These are phyloP conservation scores for Colletes gigas DNA, from an alignment of 1,140 invertebrate genomes.

Conservation along the genomic window DNA sequence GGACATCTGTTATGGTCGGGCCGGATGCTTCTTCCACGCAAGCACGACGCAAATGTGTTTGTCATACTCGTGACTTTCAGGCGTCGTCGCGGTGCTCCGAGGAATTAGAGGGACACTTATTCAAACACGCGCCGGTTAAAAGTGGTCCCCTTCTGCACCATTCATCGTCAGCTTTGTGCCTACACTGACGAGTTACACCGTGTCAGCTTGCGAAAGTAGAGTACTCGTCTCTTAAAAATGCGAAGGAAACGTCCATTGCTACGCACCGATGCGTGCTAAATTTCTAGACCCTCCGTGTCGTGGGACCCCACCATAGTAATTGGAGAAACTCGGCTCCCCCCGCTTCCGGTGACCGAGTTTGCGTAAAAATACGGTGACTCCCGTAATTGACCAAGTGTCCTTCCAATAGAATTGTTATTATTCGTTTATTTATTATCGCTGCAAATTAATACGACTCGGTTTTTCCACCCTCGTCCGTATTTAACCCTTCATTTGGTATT, in stretches of 20 bases:
- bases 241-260: conserved; percentile 36
- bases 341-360: conserved; percentile 11
- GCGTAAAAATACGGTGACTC: not conserved
- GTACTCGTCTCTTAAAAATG: conserved; percentile 15
- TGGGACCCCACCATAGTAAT: not conserved
- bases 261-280: conserved; percentile 51
- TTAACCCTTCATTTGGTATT: conserved; percentile 1
- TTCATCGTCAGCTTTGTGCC: conserved; percentile 53
- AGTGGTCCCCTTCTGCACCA: conserved; percentile 38
- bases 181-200: conserved; percentile 53
- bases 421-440: too few species aligned
- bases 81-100: conserved; percentile 54
- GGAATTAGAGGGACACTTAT: conserved; percentile 63
- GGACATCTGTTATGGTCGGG: conserved; percentile 51
- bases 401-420: not conserved
- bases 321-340: not conserved
- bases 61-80: conserved; percentile 57
- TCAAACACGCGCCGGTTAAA: conserved; percentile 61
- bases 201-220: not conserved
- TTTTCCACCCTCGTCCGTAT: not conserved
- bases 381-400: not conserved
- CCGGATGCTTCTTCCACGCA: conserved; percentile 40
- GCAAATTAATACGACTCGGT: too few species aligned
- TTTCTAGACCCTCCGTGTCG: conserved; percentile 8
- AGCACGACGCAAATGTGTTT: conserved; percentile 59